Percentiles rank a stretch among this genome's conserved stretches.
Conservation (phyloP, 2,888 invertebrate species). For the Philhelius pedissequus region DNA sequence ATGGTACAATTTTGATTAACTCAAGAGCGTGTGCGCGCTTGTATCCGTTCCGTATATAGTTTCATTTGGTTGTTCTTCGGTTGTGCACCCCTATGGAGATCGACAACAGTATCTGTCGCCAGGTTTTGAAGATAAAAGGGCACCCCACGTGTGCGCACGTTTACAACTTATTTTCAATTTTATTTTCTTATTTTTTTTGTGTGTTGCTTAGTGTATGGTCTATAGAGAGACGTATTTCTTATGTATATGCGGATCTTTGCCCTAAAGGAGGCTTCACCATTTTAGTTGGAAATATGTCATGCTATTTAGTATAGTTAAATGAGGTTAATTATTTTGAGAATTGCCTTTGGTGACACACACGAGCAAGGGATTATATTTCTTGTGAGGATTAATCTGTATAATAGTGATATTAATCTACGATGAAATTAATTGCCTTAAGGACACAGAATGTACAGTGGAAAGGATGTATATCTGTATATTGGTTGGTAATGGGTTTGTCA, state of each 20-base stretch:
- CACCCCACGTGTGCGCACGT: conserved; percentile 69
- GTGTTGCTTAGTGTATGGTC: neutral
- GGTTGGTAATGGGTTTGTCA: neutral
- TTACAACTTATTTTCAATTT: conserved; percentile 63
- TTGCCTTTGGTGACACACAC: conserved; percentile 16
- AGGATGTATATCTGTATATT: neutral
- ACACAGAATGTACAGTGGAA: neutral
- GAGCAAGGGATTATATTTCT: neutral
- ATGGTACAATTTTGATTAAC: conserved; percentile 68
- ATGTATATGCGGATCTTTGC: neutral
- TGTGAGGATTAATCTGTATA: neutral
- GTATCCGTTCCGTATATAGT: conserved; percentile 36
- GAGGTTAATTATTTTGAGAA: conserved; percentile 45
- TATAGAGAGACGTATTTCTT: neutral
- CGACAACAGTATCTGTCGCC: conserved; percentile 73
- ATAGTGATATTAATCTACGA: neutral
- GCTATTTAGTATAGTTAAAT: conserved; percentile 50
- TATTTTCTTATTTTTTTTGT: neutral
- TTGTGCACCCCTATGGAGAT: conserved; percentile 69
- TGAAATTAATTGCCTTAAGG: neutral
- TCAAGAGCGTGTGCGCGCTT: conserved; percentile 54
- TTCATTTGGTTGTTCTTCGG: conserved; percentile 35
- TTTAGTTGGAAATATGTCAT: conserved; percentile 31
- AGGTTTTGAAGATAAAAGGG: conserved; percentile 69
- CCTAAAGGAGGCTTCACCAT: neutral